phyloP scores from a whole-genome alignment of 2,113 vertebrate species.

The Rhizomys pruinosus region DNA sequence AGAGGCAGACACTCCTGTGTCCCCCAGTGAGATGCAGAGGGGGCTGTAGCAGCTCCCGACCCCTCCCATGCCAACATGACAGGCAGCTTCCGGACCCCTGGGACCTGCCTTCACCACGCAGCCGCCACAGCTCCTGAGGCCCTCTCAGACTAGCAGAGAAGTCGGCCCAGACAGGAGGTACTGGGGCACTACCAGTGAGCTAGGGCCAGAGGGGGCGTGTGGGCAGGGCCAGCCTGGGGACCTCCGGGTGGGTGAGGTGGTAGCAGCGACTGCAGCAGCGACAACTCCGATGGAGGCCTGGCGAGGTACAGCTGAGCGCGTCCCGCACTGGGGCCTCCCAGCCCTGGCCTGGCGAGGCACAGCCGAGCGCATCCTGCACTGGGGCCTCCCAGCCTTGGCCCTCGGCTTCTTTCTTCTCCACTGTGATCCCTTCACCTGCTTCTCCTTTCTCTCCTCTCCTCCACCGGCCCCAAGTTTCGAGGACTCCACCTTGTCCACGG shows the following conservation, averaged over 20 bases:
- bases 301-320: constrained; percentile 72
- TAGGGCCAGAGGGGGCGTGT: constrained; percentile 21
- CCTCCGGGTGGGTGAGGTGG: neutral
- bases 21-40: neutral
- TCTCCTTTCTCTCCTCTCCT: constrained; percentile 89
- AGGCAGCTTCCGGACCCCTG: constrained; percentile 57
- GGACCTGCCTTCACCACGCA: constrained; percentile 79
- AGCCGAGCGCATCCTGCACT: constrained; percentile 83
- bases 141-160: constrained; percentile 58
- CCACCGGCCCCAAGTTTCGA: constrained; percentile 92
- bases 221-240: neutral
- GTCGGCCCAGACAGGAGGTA: constrained; percentile 25
- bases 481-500: constrained; percentile 93
- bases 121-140: constrained; percentile 42
- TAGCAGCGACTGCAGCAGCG: constrained; percentile 22
- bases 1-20: constrained; percentile 44
- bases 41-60: neutral
- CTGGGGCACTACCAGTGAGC: constrained; percentile 23
- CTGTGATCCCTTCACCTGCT: constrained; percentile 86
- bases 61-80: constrained; percentile 5
- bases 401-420: constrained; percentile 89
- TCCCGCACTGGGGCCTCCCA: constrained; percentile 90
- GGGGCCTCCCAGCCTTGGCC: constrained; percentile 92
- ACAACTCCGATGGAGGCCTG: constrained; percentile 55
- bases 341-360: constrained; percentile 83